These are phyloP conservation scores for Ovibos moschatus DNA, from an alignment of 2,113 vertebrate species.

Conservation along the genomic window DNA sequence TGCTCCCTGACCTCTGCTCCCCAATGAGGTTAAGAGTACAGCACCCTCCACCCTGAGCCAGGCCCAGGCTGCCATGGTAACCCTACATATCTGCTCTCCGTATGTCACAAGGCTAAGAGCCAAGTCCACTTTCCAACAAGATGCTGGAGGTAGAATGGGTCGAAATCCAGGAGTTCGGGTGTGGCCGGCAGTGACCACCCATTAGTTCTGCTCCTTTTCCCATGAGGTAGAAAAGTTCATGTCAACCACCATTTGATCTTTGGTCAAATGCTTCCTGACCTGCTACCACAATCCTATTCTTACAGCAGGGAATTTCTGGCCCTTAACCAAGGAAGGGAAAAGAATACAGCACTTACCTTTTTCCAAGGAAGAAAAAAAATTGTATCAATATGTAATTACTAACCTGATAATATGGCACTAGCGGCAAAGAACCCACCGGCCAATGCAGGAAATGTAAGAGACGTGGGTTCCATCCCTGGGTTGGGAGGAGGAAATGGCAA, in stretches of 20 bases:
- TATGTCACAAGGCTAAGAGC: neutral
- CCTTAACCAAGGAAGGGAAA: neutral
- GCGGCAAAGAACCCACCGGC: neutral
- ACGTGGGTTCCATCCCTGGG: neutral
- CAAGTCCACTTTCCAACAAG: neutral
- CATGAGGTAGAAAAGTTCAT: neutral
- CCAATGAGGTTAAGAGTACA: neutral
- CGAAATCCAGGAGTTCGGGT: fast-evolving
- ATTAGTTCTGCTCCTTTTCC: neutral
- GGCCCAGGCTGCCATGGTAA: neutral
- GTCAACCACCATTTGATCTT: neutral
- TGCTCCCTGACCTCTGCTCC: neutral
- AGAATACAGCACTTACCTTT: neutral
- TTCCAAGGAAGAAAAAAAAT: neutral
- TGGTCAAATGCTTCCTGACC: neutral
- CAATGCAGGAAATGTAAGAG: neutral
- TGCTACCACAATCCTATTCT: neutral
- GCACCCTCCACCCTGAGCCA: neutral
- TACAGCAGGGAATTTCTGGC: too few species aligned
- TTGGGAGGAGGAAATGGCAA: neutral
- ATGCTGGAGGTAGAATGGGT: too few species aligned
- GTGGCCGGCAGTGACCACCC: neutral
- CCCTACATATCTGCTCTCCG: too few species aligned
- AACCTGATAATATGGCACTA: neutral
- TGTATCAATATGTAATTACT: neutral